Evolutionary conservation across 2,888 invertebrate genomes (phyloP).

Genomic region (Xanthostigma xanthostigma): DNA sequence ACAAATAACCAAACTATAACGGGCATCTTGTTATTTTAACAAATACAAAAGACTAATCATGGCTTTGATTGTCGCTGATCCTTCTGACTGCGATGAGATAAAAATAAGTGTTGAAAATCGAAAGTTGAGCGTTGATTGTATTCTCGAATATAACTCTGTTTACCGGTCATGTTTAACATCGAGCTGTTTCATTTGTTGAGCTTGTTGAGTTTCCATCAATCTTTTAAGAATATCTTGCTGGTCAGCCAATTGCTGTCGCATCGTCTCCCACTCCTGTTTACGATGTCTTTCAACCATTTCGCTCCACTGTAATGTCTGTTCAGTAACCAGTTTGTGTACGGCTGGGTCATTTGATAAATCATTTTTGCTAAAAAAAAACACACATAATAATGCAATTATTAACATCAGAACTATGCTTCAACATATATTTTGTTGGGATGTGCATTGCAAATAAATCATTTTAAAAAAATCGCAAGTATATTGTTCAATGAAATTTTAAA

Average conservation of each 20-base stretch:
- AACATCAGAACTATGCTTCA: too few relatives aligned
- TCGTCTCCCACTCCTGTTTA: slow-evolving; percentile 68
- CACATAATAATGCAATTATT: background rate
- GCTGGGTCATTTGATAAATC: slow-evolving; percentile 64
- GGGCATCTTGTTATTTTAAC: too few relatives aligned
- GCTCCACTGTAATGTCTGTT: slow-evolving; percentile 92
- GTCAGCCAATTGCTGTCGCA: slow-evolving; percentile 72
- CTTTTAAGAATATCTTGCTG: slow-evolving; percentile 51
- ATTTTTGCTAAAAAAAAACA: slow-evolving; percentile 52
- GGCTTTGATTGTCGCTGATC: too few relatives aligned
- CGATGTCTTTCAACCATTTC: slow-evolving; percentile 74
- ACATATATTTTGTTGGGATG: too few relatives aligned
- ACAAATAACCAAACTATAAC: too few relatives aligned
- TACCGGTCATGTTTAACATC: slow-evolving; percentile 77
- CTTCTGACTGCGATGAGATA: background rate
- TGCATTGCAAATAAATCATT: too few relatives aligned
- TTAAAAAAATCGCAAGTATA: too few relatives aligned
- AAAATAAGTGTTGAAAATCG: background rate
- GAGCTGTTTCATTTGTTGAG: slow-evolving; percentile 74
- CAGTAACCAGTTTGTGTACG: slow-evolving; percentile 70
- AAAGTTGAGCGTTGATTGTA: background rate
- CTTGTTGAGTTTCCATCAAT: slow-evolving; percentile 72
- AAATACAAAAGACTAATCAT: background rate
- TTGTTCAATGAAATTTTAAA: too few relatives aligned
- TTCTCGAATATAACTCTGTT: background rate